Conservation (phyloP, 64 coral and sea anemone species). For the Orbicella faveolata region DNA sequence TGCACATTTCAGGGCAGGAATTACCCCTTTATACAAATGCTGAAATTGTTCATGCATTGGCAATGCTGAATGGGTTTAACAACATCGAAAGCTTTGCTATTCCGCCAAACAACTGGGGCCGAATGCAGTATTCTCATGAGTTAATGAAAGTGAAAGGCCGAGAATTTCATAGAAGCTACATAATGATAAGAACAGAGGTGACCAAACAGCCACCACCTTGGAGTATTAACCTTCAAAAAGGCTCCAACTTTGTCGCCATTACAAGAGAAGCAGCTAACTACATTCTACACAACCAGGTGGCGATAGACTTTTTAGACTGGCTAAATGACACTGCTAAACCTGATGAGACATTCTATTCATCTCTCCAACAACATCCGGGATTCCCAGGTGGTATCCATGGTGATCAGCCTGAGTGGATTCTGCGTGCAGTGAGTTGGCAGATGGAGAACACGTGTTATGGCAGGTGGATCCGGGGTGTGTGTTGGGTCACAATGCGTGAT, state of each 20-base stretch:
- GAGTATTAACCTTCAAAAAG: constrained; percentile 11
- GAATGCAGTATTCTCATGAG: background rate
- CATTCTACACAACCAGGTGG: constrained; percentile 12
- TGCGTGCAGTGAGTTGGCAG: constrained; percentile 8
- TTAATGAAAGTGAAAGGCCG: background rate
- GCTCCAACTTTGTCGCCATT: constrained; percentile 8
- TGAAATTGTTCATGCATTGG: background rate
- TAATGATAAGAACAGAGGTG: background rate
- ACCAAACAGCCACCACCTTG: background rate
- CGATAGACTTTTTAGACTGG: constrained; percentile 14
- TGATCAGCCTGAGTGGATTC: constrained; percentile 7
- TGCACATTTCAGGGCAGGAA: constrained; percentile 20
- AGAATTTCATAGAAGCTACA: background rate
- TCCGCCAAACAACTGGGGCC: background rate
- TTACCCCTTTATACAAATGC: constrained; percentile 3
- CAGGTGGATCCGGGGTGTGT: background rate
- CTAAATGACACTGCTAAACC: background rate
- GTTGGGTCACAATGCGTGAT: constrained; percentile 15
- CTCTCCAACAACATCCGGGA: constrained; percentile 32
- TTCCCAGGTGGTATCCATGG: constrained; percentile 23
- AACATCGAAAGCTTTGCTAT: constrained; percentile 12
- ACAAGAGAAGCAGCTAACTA: constrained; percentile 11
- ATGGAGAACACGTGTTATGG: background rate
- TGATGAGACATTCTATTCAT: constrained; percentile 15
- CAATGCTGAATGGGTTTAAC: background rate